Evolutionary conservation across 2,113 vertebrate species (phyloP).

Genomic region (Psammodynastes pulverulentus): DNA sequence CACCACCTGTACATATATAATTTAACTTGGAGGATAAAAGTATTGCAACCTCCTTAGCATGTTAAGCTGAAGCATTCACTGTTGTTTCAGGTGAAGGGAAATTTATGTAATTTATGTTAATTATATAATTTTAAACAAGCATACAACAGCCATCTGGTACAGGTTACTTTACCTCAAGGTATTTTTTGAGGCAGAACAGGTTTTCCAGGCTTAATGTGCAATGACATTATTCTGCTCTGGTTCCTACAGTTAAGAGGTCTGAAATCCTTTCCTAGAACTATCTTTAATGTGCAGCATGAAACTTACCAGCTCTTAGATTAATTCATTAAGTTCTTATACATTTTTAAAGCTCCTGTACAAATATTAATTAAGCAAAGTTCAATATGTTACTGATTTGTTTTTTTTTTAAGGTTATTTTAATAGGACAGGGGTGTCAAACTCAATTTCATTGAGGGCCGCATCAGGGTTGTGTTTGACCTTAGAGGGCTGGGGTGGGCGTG

Average conservation of each 20-base stretch:
- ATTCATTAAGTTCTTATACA: not conserved
- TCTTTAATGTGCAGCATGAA: not conserved
- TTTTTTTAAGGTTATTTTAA: not conserved
- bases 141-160: not conserved
- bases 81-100: not conserved
- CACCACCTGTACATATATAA: not conserved
- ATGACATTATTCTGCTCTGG: not conserved
- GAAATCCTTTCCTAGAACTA: not conserved
- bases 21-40: not conserved
- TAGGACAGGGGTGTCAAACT: not conserved
- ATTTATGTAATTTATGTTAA: not conserved
- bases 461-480: no score
- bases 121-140: not conserved
- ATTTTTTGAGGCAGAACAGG: not conserved
- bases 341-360: not conserved
- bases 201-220: not conserved
- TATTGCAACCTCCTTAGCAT: not conserved
- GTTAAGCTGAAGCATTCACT: not conserved
- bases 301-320: not conserved
- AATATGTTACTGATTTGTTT: slow-evolving; percentile 12
- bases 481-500: no score
- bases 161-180: not conserved
- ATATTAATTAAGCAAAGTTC: slow-evolving; percentile 25
- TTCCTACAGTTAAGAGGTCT: not conserved
- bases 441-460: no score